Evolutionary conservation across 2,888 invertebrate species (phyloP), one percentile per base, ranked within the genome.

Genomic region (Serrognathus titanus): DNA sequence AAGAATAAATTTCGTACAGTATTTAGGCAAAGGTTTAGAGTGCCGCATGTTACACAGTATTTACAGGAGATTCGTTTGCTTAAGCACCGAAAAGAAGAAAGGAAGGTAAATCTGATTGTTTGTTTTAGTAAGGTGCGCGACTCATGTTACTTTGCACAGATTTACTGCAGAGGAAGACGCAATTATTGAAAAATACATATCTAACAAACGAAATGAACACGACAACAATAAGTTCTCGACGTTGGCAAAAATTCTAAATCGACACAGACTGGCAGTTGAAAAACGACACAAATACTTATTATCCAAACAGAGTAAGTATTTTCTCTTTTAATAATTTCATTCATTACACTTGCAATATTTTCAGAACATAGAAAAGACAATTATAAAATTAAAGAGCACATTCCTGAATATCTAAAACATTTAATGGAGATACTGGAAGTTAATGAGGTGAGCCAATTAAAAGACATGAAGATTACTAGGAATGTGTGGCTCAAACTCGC

Each of bases 161-260:
- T 58, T 54, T 54, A 46, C 45, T 20, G 37, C 37, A 3, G 40
- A 49, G 51, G 58, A 58, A 48, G 53, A 58, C 41, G 51, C 49
- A 35, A 49, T 58, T 16, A 51, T 58, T 40, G 20, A 40, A 11
- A 12, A 51, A 47, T 51, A 51, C 47, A 51, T 47, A 20, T 2
- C 1, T 40, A 40, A 16, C 36, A n/a, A 46, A 43, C 8, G 12
- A 41, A 48, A 35, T 35, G 24, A 12, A 9, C 10, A 51, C 24
- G 35, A 13, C 8, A 24, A 8, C 8, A 55, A 45, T 1, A 48
- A 50, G 13, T 55, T 43, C 38, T 55, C 55, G 24, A 11, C 45
- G 3, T 37, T 55, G 37, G 36, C 55, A 2, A 50, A 47, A 39
- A 51, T 58, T 46, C 37, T 58, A 10, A 38, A 53, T 16, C 49